phyloP scores from a whole-genome alignment of 2,113 vertebrate genomes.

The Siphamia tubifer region DNA sequence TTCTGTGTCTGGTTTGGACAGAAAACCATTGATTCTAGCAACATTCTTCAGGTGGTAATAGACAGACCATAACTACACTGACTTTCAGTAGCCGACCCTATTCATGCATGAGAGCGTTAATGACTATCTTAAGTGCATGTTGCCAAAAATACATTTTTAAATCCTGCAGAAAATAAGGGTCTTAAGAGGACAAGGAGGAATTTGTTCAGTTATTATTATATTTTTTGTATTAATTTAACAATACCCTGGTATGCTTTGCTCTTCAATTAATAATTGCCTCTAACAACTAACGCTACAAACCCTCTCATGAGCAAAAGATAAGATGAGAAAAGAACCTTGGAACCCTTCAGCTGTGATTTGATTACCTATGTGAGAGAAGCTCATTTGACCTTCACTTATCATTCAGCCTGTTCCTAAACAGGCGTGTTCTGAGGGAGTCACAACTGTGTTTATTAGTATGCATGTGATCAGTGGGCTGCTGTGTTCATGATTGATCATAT shows the following conservation, averaged over 20 bases:
- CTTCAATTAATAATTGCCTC: neutral
- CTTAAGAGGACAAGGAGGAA: too few relatives aligned
- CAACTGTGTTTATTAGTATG: slow-evolving; percentile 29
- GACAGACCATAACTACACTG: too few relatives aligned
- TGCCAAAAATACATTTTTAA: too few relatives aligned
- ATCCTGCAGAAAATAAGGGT: too few relatives aligned
- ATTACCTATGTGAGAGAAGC: neutral
- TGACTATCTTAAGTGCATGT: too few relatives aligned
- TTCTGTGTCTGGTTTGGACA: too few relatives aligned
- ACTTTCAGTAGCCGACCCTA: too few relatives aligned
- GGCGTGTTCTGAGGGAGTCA: slow-evolving; percentile 3
- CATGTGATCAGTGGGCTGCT: neutral
- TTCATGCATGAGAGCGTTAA: too few relatives aligned
- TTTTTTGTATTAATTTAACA: neutral
- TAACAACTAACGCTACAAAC: neutral
- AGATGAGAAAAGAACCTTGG: neutral
- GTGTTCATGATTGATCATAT: slow-evolving; percentile 33
- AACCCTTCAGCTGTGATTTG: neutral
- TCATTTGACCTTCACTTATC: slow-evolving; percentile 33
- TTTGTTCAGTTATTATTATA: neutral
- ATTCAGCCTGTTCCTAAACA: neutral
- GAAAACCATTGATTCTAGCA: too few relatives aligned
- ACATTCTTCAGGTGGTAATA: too few relatives aligned
- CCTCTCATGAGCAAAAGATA: neutral
- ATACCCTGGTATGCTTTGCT: neutral